These are phyloP conservation scores for Dolomedes plantarius DNA, from an alignment of 2,888 invertebrate genomes.

Conservation along the genomic window DNA sequence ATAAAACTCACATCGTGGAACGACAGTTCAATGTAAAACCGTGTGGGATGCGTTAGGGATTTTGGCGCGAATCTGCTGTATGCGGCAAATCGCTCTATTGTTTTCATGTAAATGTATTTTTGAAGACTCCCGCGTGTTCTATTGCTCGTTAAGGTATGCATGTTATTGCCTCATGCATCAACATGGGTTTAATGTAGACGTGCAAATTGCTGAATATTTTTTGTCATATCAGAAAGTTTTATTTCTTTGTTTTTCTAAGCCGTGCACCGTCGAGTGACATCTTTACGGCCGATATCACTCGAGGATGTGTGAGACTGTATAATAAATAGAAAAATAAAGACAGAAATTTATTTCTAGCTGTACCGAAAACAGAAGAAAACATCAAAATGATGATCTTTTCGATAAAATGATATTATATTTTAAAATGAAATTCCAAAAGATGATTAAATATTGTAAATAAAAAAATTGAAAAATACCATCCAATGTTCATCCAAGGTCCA, in stretches of 20 bases:
- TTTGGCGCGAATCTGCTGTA: slow-evolving; percentile 43
- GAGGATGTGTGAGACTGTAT: too few species aligned
- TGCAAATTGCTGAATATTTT: neutral
- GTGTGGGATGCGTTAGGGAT: slow-evolving; percentile 6
- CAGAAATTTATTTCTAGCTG: too few species aligned
- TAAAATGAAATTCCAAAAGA: too few species aligned
- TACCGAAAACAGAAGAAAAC: too few species aligned
- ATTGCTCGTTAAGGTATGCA: slow-evolving; percentile 13
- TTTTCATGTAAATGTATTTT: slow-evolving; percentile 67
- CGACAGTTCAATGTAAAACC: slow-evolving; percentile 11
- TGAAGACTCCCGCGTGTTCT: slow-evolving; percentile 37
- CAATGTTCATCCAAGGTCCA: too few species aligned
- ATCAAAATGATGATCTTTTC: too few species aligned
- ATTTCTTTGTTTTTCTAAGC: neutral
- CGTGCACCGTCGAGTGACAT: neutral
- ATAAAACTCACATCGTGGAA: slow-evolving; percentile 44
- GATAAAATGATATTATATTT: too few species aligned
- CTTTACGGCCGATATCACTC: neutral
- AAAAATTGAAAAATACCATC: too few species aligned
- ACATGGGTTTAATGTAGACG: neutral
- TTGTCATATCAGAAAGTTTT: neutral
- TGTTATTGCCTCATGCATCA: slow-evolving; percentile 38
- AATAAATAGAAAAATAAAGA: too few species aligned
- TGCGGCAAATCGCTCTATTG: slow-evolving; percentile 63
- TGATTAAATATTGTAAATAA: too few species aligned